phyloP scores from a whole-genome alignment of 2,797 vertebrate species.

The Gambusia yucatana region DNA sequence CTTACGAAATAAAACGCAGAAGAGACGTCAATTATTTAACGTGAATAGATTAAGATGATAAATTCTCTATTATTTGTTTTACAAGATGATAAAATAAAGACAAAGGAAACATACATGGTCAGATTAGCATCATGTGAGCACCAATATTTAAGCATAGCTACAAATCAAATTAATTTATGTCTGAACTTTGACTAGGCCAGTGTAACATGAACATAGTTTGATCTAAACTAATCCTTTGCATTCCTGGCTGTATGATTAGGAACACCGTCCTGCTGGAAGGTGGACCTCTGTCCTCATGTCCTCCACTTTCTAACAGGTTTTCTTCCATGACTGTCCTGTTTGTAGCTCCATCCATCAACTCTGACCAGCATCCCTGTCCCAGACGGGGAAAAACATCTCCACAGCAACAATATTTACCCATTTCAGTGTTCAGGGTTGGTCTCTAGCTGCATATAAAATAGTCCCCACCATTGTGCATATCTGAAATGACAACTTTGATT shows the following conservation, averaged over 20 bases:
- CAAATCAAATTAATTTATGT: neutral
- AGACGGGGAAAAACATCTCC: neutral
- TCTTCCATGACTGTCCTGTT: neutral
- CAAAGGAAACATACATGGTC: neutral
- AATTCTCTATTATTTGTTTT: neutral
- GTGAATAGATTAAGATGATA: neutral
- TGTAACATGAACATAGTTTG: neutral
- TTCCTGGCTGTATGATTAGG: neutral
- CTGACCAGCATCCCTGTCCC: neutral
- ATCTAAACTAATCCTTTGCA: neutral
- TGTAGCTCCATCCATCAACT: neutral
- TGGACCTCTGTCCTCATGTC: neutral
- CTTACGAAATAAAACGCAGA: constrained; percentile 1
- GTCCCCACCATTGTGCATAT: neutral
- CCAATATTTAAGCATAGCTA: neutral
- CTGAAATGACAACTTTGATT: neutral
- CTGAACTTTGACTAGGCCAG: neutral
- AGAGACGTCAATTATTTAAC: neutral
- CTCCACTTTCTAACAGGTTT: neutral
- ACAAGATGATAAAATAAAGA: neutral
- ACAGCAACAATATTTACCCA: neutral
- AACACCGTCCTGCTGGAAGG: neutral
- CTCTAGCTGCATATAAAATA: neutral
- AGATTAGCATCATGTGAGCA: neutral
- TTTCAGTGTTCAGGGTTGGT: neutral